A percentile compares a stretch with the other conserved stretches of the same genome.
Evolutionary conservation across 2,113 vertebrate genomes (phyloP).

Genomic region (Salvator merianae): DNA sequence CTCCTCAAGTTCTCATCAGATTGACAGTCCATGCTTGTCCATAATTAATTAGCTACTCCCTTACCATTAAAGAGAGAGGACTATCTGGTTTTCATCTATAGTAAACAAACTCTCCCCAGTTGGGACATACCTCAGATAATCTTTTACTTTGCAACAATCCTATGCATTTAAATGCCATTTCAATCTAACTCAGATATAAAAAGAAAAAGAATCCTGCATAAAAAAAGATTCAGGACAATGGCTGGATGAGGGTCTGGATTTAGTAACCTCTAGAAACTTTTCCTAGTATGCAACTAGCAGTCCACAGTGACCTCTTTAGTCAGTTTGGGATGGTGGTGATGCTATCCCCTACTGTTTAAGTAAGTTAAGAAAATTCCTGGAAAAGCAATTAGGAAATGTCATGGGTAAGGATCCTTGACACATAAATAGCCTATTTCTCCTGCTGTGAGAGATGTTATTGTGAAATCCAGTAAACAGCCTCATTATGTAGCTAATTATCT

Average conservation of each 20-base stretch:
- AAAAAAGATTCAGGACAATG: not conserved
- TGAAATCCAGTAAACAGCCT: constrained; percentile 66
- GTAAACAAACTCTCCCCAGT: no score
- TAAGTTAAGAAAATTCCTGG: constrained; percentile 62
- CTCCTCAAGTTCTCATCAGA: no score
- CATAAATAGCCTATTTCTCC: constrained; percentile 64
- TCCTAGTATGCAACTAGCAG: constrained; percentile 12
- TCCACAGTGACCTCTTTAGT: constrained; percentile 1
- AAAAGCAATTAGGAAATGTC: constrained; percentile 77
- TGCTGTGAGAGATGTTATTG: constrained; percentile 70
- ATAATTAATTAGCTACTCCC: no score
- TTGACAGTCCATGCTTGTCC: no score
- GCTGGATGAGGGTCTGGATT: not conserved
- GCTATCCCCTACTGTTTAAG: constrained; percentile 40
- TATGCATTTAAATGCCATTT: no score
- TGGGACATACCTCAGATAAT: no score
- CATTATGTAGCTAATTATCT: constrained; percentile 75
- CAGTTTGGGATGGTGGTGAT: constrained; percentile 35
- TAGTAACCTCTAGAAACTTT: not conserved
- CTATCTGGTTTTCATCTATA: no score
- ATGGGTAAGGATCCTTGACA: constrained; percentile 66
- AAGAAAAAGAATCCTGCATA: not conserved
- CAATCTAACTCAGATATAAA: not conserved
- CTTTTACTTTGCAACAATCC: no score
- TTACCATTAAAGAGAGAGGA: no score